Conservation (phyloP, 2,797 vertebrate species). For the Etheostoma perlongum region DNA sequence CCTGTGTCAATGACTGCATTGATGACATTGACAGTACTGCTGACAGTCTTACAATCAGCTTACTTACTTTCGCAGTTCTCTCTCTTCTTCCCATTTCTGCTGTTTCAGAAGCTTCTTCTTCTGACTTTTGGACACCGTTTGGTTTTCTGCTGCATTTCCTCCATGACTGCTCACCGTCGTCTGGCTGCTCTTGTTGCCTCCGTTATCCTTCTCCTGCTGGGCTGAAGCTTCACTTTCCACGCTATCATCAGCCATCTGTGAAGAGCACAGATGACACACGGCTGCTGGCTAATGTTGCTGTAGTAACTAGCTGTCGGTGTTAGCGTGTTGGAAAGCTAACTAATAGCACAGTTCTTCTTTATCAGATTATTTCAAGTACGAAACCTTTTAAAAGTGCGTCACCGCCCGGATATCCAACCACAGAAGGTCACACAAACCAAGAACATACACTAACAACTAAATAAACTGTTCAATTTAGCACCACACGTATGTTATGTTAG, state of each 20-base stretch:
- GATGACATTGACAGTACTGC: neutral
- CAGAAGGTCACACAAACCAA: accelerated
- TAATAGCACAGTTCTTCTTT: neutral
- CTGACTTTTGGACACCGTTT: constrained; percentile 90
- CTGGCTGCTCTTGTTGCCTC: neutral
- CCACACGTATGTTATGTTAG: neutral
- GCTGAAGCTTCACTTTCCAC: neutral
- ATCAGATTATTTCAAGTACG: too few species aligned
- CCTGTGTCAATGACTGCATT: neutral
- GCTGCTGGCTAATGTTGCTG: neutral
- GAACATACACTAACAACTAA: accelerated
- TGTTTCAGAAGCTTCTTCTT: constrained; percentile 92
- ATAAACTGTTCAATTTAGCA: neutral
- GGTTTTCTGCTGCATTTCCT: constrained; percentile 20
- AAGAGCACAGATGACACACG: neutral
- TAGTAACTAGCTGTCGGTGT: constrained; percentile 4
- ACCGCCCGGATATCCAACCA: too few species aligned
- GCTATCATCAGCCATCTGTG: constrained; percentile 50
- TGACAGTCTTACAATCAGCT: neutral
- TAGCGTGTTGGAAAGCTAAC: neutral
- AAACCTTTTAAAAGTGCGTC: accelerated
- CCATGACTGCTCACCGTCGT: neutral
- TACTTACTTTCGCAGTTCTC: constrained; percentile 91
- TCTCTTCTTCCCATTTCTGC: constrained; percentile 96
- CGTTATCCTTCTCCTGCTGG: constrained; percentile 3